phyloP scores from a whole-genome alignment of 1,140 invertebrate genomes.

The Halyomorpha halys region DNA sequence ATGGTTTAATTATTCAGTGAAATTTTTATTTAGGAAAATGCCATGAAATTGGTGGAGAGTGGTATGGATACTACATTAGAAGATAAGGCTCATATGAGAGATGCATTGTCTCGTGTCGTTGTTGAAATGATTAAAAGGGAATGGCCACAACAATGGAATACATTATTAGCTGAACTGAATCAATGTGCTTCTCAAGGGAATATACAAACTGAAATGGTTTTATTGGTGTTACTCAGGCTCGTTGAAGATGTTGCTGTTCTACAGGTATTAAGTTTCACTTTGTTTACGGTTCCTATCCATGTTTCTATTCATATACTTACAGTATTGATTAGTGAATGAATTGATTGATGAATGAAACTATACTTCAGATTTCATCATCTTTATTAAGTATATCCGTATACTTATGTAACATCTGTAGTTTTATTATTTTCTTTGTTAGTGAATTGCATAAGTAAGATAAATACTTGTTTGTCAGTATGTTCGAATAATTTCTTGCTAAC shows the following conservation, averaged over 20 bases:
- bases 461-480: too few species aligned
- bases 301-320: too few species aligned
- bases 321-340: too few species aligned
- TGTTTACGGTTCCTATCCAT: neutral
- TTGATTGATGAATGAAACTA: too few species aligned
- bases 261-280: constrained; percentile 41
- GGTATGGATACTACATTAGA: constrained; percentile 43
- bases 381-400: too few species aligned
- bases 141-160: constrained; percentile 93
- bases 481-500: too few species aligned
- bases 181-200: constrained; percentile 52
- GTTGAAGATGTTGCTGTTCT: constrained; percentile 83
- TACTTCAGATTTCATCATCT: too few species aligned
- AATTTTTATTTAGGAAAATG: constrained; percentile 50
- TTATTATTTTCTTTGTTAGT: too few species aligned
- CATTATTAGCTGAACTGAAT: constrained; percentile 64
- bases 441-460: too few species aligned
- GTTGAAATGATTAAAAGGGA: constrained; percentile 92
- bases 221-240: constrained; percentile 72
- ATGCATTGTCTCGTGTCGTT: constrained; percentile 73
- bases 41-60: constrained; percentile 67
- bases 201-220: constrained; percentile 75
- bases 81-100: constrained; percentile 58
- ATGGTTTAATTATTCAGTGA: neutral
- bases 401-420: too few species aligned